Evolutionary conservation across 1,140 invertebrate genomes (phyloP), one percentile per base, ranked within the genome.

Genomic region (Belonocnema kinseyi): DNA sequence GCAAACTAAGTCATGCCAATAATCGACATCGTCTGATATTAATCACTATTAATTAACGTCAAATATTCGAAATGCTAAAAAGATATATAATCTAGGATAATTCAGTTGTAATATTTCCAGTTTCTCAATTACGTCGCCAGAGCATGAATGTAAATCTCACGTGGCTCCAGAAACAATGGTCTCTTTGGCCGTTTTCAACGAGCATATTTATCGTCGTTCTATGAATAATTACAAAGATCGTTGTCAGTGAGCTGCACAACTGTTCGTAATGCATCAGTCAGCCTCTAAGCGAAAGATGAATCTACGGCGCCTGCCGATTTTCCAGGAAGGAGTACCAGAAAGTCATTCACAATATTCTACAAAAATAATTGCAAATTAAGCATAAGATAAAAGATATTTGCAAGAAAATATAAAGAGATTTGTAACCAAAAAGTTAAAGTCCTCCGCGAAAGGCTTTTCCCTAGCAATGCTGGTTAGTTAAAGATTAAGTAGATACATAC

Each of bases 81-180:
- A 33, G 26, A 33, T 33, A 5, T 33, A 33, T 33, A 33, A 33
- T 33, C 26, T 33, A 33, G 26, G 26, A 2, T 33, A 2, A 33
- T 33, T 33, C 26, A 33, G 5, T 33, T 54, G 53, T 54, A 17
- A 54, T 54, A 54, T 14, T 54, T 54, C n/a, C 54, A 56, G n/a
- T 56, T 56, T 26, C 54, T 56, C n/a, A 56, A 56, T 56, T 56
- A 56, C 26, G 54, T 56, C 54, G 54, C n/a, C 54, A 56, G 54
- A 56, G 12, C 54, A 19, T 12, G 6, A 56, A 56, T 56, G 54
- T 56, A 56, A 56, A 56, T 19, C 54, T 56, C 54, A 56, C 21
- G 17, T 56, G 11, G 6, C 54, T 56, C 54, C 54, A 56, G 54
- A 56, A 19, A 56, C 54, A 56, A 56, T 56, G 54, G 19, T 12